Conservation (phyloP, 2,797 vertebrate species). For the Alectoris magna region DNA sequence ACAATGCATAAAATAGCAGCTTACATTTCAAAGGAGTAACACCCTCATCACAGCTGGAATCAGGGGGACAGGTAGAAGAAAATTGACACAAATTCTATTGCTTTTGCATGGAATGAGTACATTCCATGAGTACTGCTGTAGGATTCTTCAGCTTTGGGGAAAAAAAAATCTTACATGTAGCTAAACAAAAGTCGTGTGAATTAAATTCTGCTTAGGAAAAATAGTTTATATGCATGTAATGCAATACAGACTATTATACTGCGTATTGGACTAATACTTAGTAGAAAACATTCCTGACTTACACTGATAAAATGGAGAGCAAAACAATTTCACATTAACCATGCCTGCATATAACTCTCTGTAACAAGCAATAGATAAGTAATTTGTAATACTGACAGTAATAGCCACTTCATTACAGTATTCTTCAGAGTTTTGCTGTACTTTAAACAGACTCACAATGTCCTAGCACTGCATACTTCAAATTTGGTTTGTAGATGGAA, state of each 20-base stretch:
- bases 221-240: neutral
- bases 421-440: neutral
- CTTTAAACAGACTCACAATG: neutral
- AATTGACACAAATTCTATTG: neutral
- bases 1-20: neutral
- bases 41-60: neutral
- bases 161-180: fast-evolving
- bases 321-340: neutral
- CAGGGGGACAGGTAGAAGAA: neutral
- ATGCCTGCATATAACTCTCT: neutral
- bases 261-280: neutral
- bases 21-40: neutral
- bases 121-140: neutral
- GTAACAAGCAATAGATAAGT: neutral
- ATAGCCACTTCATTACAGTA: neutral
- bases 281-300: neutral
- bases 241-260: neutral
- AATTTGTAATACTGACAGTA: neutral
- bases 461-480: neutral
- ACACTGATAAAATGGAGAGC: neutral
- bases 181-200: neutral
- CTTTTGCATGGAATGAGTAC: neutral
- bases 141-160: neutral
- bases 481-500: neutral
- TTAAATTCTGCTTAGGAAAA: neutral